Evolutionary conservation across 2,888 invertebrate genomes (phyloP).

Genomic region (Drosophila paramelanica): DNA sequence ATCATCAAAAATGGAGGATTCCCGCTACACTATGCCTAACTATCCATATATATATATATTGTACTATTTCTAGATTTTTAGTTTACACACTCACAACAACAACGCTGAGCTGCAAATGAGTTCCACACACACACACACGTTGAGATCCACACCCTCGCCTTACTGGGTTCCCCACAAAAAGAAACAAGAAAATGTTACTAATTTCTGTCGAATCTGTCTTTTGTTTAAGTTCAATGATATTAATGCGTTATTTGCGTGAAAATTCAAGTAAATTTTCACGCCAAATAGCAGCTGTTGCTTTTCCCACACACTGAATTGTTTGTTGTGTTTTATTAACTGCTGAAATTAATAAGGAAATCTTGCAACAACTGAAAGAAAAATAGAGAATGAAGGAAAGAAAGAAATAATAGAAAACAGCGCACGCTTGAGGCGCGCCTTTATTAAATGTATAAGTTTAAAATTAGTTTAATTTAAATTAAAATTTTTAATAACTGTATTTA

Average conservation of each 20-base stretch:
- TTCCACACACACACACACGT: constrained; percentile 43
- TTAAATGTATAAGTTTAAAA: constrained; percentile 72
- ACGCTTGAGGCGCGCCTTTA: constrained; percentile 63
- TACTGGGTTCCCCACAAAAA: constrained; percentile 28
- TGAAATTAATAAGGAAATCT: constrained; percentile 27
- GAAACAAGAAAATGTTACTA: constrained; percentile 52
- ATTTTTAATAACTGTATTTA: constrained; percentile 70
- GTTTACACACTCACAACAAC: constrained; percentile 55
- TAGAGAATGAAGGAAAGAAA: constrained; percentile 5
- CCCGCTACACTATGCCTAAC: constrained; percentile 38
- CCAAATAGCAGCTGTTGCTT: constrained; percentile 10
- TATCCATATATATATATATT: constrained; percentile 52
- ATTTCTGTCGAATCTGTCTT: constrained; percentile 56
- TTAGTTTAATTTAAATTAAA: constrained; percentile 73
- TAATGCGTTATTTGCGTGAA: constrained; percentile 41
- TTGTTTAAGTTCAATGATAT: constrained; percentile 65
- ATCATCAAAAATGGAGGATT: constrained; percentile 15
- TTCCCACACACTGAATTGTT: constrained; percentile 24
- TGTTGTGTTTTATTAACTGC: constrained; percentile 39
- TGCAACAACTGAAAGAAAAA: constrained; percentile 23
- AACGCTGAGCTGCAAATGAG: constrained; percentile 53
- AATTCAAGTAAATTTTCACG: constrained; percentile 29
- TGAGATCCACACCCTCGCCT: constrained; percentile 44
- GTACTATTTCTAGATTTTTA: constrained; percentile 77
- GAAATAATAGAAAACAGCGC: constrained; percentile 50